Percentiles rank a stretch among this genome's conserved stretches.
Evolutionary conservation across 2,797 vertebrate genomes (phyloP).

Genomic region (Acropternis orthonyx): DNA sequence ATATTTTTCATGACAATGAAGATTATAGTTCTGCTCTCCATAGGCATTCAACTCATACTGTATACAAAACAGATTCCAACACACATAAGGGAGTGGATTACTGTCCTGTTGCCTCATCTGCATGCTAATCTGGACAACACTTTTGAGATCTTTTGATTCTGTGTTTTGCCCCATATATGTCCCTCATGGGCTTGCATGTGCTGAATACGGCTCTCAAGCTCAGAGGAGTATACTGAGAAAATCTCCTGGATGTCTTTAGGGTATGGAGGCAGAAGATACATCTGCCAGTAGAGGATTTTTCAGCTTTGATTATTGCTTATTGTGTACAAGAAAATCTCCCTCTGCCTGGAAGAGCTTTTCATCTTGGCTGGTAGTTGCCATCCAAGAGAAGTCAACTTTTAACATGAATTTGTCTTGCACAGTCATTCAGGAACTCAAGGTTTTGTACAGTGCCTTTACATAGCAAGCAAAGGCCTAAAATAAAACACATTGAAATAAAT

Average conservation of each 20-base stretch:
- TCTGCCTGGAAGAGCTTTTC: background rate
- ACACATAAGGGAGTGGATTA: background rate
- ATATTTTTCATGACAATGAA: background rate
- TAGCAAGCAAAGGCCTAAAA: background rate
- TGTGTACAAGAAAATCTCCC: background rate
- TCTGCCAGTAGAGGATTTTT: background rate
- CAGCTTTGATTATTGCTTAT: background rate
- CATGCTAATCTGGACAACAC: background rate
- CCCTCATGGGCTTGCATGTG: background rate
- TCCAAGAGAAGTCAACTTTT: background rate
- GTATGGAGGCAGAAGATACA: background rate
- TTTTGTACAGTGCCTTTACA: background rate
- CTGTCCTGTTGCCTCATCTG: background rate
- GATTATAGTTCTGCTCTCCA: background rate
- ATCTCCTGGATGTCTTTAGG: background rate
- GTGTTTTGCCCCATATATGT: background rate
- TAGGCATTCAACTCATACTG: rapidly evolving
- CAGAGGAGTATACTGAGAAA: background rate
- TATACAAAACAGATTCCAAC: background rate
- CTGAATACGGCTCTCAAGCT: background rate
- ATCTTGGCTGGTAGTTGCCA: background rate
- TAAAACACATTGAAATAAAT: background rate
- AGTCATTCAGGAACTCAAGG: background rate
- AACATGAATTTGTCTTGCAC: background rate
- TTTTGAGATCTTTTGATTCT: background rate